Evolutionary conservation across 2,888 invertebrate genomes (phyloP).

Genomic region (Leptopilina syphax): DNA sequence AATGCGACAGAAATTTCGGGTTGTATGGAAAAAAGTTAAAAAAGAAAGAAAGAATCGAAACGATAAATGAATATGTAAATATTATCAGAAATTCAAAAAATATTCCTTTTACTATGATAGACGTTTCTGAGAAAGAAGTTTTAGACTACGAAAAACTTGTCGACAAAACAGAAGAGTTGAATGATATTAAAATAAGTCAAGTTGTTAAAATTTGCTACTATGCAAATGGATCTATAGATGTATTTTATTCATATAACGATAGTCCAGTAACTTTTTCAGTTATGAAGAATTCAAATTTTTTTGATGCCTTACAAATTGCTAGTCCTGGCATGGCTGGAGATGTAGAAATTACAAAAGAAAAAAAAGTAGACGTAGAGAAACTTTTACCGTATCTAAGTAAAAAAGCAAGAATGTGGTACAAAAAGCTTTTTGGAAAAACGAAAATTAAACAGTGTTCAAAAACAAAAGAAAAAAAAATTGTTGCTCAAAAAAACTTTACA

Average conservation of each 20-base stretch:
- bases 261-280: background rate
- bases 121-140: background rate
- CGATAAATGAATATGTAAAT: slow-evolving; percentile 42
- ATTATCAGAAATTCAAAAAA: slow-evolving; percentile 43
- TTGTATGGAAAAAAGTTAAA: slow-evolving; percentile 44
- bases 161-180: background rate
- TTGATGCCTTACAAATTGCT: background rate
- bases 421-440: background rate
- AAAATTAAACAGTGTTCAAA: too few relatives aligned
- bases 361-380: background rate
- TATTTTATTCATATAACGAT: background rate
- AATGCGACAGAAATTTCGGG: slow-evolving; percentile 55
- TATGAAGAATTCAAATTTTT: background rate
- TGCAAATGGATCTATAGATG: background rate
- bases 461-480: too few relatives aligned
- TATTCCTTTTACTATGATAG: slow-evolving; percentile 39
- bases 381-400: background rate
- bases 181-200: background rate
- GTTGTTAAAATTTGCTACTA: background rate
- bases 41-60: slow-evolving; percentile 45
- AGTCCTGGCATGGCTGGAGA: background rate
- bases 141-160: background rate
- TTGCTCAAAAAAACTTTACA: too few relatives aligned
- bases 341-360: background rate
- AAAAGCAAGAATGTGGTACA: background rate